These are phyloP conservation scores for Spodoptera litura DNA, from an alignment of 1,140 invertebrate species.

Conservation along the genomic window DNA sequence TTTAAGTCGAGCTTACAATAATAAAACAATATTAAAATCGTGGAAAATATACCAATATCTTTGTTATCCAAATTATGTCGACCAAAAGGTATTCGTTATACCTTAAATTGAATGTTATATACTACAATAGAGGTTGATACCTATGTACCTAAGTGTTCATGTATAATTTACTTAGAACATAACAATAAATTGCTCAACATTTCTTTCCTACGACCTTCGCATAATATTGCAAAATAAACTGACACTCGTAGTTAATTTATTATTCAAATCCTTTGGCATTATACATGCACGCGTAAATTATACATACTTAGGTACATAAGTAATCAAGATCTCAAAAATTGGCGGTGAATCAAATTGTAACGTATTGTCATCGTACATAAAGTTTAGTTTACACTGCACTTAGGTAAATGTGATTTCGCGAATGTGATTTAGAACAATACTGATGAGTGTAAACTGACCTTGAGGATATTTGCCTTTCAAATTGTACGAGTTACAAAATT, in stretches of 20 bases:
- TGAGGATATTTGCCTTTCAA: neutral
- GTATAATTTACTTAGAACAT: neutral
- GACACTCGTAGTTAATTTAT: neutral
- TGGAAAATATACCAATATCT: no score
- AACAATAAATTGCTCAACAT: slow-evolving; percentile 21
- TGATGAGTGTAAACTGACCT: neutral
- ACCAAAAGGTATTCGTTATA: no score
- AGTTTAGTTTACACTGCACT: neutral
- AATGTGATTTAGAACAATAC: neutral
- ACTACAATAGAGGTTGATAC: neutral
- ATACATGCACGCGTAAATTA: neutral
- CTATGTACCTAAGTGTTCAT: slow-evolving; percentile 18
- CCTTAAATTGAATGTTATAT: neutral
- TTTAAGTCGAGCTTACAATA: no score
- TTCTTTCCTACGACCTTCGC: slow-evolving; percentile 1
- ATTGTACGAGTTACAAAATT: neutral
- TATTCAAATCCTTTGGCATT: neutral
- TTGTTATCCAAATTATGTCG: no score
- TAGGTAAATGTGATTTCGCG: neutral
- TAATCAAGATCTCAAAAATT: neutral
- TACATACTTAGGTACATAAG: neutral
- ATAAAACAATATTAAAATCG: no score
- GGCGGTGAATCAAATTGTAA: slow-evolving; percentile 7
- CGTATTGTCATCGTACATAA: neutral
- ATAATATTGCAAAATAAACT: slow-evolving; percentile 6